Evolutionary conservation across 1,140 invertebrate genomes (phyloP), one percentile per base, ranked within the genome.

Genomic region (Pectinophora gossypiella): DNA sequence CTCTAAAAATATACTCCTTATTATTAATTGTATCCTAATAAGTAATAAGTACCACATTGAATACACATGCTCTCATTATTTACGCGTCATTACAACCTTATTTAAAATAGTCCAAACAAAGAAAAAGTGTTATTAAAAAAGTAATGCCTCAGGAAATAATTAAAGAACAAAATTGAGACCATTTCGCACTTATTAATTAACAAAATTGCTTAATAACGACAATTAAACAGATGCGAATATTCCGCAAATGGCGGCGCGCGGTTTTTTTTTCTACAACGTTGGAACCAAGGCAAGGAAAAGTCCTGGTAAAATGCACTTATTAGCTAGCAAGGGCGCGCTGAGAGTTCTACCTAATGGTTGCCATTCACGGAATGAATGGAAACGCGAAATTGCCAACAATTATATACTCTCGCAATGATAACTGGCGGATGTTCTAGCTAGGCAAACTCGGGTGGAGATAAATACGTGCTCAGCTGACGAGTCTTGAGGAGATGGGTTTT

Each of bases 341-440:
- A 80, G 75, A 73, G 79, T 68, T 73, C 61, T 49, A 78, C 68
- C 82, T 85, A 85, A 85, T 85, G 81, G 81, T 74, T 79, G 65
- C 73, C 68, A 83, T 85, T 85, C 79, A 85, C 61, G 61, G 57
- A 62, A 61, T 85, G 81, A 85, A 85, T 85, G 69, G 79, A 23
- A 23, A 13, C 40, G 15, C 19, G 15, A 16, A 83, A 86, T 86
- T 86, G 74, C 80, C 76, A 82, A 82, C 82, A 85, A 85, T 85
- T 85, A 85, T 82, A 84, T 79, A 79, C 82, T 85, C 76, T 69
- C 61, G 76, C 72, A 82, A 85, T 85, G 82, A 85, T 85, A 85
- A 85, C 80, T 62, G 70, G 72, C 65, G 71, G 77, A 81, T 83
- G 77, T 57, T 73, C 67, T 63, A 53, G 54, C 68, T 70, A 63